Conservation (phyloP, 2,113 vertebrate genomes). For the Tupaia tana region DNA sequence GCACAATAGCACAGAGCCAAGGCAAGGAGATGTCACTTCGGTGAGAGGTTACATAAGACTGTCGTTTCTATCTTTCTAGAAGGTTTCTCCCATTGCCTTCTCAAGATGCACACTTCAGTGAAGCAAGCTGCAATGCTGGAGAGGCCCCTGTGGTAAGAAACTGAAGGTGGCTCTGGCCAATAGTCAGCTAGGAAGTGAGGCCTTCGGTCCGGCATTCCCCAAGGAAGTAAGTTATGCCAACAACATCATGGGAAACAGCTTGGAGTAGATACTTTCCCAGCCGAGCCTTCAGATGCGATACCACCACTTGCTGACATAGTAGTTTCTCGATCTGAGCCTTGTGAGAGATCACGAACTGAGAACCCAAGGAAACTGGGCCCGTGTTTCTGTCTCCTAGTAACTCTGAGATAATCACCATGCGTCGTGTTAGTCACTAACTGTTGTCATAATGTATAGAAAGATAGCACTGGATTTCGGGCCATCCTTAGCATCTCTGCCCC, state of each 20-base stretch:
- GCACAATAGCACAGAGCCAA: neutral
- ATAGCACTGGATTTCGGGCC: too few relatives aligned
- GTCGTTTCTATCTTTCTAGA: neutral
- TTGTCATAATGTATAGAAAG: neutral
- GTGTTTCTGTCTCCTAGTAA: neutral
- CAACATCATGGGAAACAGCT: neutral
- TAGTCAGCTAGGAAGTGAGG: neutral
- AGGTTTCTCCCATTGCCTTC: neutral
- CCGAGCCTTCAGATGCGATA: neutral
- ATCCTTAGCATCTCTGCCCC: neutral
- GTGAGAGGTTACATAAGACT: neutral
- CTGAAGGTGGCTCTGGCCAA: neutral
- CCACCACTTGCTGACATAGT: neutral
- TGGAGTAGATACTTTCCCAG: neutral
- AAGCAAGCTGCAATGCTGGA: neutral
- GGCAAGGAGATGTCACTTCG: neutral
- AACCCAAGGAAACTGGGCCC: rapidly evolving
- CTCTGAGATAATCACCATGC: neutral
- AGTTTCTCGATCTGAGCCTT: neutral
- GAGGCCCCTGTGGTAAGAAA: neutral
- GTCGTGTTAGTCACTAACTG: neutral
- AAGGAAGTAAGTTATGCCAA: neutral
- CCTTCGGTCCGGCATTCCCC: neutral
- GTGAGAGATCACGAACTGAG: neutral
- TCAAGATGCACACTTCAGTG: neutral